A percentile compares a stretch with the other conserved stretches of the same genome.
These are phyloP conservation scores for Trichoplusia ni DNA, from an alignment of 1,140 invertebrate species.

Conservation along the genomic window DNA sequence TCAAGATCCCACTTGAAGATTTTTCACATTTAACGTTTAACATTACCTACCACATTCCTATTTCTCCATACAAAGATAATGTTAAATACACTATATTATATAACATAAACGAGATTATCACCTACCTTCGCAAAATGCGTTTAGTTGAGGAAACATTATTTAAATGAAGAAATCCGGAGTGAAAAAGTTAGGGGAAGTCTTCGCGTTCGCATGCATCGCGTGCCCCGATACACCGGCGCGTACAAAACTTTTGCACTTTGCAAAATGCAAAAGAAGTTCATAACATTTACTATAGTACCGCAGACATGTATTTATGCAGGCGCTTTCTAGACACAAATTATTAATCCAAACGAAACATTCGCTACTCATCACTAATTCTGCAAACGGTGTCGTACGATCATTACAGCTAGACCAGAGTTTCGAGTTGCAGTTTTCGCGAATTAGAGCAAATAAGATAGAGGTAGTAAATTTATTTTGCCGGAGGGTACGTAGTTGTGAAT, in stretches of 20 bases:
- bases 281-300: slow-evolving; percentile 39
- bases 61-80: too few relatives aligned
- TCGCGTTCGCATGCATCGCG: slow-evolving; percentile 58
- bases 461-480: slow-evolving; percentile 70
- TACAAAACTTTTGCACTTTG: slow-evolving; percentile 71
- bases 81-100: too few relatives aligned
- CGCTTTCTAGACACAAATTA: slow-evolving; percentile 15
- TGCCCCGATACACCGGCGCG: slow-evolving; percentile 53
- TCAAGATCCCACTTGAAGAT: too few relatives aligned
- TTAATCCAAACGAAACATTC: slow-evolving; percentile 21
- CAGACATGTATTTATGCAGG: slow-evolving; percentile 13
- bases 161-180: slow-evolving; percentile 58
- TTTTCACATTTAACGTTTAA: too few relatives aligned
- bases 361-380: slow-evolving; percentile 33
- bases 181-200: slow-evolving; percentile 55
- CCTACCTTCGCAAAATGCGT: slow-evolving; percentile 40
- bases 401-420: slow-evolving; percentile 37
- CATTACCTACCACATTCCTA: too few relatives aligned
- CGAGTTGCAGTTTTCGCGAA: slow-evolving; percentile 50
- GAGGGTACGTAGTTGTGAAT: slow-evolving; percentile 75
- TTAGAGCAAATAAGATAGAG: slow-evolving; percentile 76
- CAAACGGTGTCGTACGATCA: slow-evolving; percentile 35
- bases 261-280: slow-evolving; percentile 64
- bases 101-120: slow-evolving; percentile 20
- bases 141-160: slow-evolving; percentile 55